Base-by-base conservation (phyloP, 2,797 vertebrate species). In the Myotis daubentonii region DNA sequence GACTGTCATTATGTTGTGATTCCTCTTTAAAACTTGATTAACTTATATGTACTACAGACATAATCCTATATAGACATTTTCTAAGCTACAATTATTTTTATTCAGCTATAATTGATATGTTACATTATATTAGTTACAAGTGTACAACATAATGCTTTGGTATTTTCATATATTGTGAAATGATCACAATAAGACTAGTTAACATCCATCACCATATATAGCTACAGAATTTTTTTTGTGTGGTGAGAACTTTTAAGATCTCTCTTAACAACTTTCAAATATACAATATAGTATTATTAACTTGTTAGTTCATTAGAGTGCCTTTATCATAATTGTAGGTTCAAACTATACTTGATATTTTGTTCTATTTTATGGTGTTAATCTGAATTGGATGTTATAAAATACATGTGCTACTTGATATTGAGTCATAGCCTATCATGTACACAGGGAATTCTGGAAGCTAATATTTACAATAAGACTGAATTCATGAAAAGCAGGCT, bases 391-490 rank as follows among this genome's bases (percentile, higher is more conserved):
- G 36, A 47, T 65, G 5, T 55, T 83, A 51, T 55, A 22, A 65
- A 51, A 16, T 15, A 62, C 16, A 57, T 80, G 65, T 71, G 68
- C 65, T 83, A 7, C 71, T 78, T 92, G 36, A 36, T 89, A 15
- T 76, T 65, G 25, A 15, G 28, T 72, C 47, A 55, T 41, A 86
- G 38, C 20, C 84, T 41, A 68, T 44, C 30, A 57, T 2, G 1
- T 36, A 41, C n/a, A 6, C 38, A 92, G 33, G 22, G 55, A 17
- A 80, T 78, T 68, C 23, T 80, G 49, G 12, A 93, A 19, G 44
- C 91, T 95, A 36, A 75, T 86, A 70, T n/a, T 86, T 62, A 72
- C 8, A 84, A 11, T 57, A 68, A 89, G 30, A 49, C 72, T 94
- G 33, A 83, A 83, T 83, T 91, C 89, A n/a, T 85, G 47, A 81